Percentiles rank a stretch among this genome's conserved stretches.
phyloP scores from a whole-genome alignment of 2,888 invertebrate genomes.

The Hirtodrosophila histrioides region DNA sequence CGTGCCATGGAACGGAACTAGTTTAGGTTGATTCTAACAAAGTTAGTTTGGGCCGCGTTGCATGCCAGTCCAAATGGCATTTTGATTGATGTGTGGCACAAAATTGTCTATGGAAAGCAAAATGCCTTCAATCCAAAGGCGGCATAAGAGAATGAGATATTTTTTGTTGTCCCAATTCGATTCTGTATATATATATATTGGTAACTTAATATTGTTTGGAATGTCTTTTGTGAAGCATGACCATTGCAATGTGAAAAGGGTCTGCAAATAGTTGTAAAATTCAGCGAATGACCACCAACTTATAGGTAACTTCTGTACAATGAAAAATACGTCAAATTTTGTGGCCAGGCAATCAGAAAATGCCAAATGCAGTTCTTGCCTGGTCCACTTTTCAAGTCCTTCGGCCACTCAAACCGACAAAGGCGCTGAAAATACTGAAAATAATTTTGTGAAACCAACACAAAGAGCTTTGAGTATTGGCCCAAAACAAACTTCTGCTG shows the following conservation, averaged over 20 bases:
- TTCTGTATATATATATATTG: constrained; percentile 1
- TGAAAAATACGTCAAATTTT: constrained; percentile 52
- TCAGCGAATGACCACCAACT: constrained; percentile 2
- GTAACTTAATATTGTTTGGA: constrained; percentile 13
- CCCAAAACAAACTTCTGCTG: constrained; percentile 56
- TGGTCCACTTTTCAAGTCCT: constrained; percentile 41
- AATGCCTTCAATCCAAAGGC: constrained; percentile 46
- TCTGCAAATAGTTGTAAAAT: constrained; percentile 1
- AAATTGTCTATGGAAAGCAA: constrained; percentile 38
- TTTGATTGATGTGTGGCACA: constrained; percentile 75
- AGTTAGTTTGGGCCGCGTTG: constrained; percentile 33
- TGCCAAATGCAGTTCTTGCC: constrained; percentile 55
- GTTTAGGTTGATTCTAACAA: constrained; percentile 18
- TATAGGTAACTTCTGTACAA: not conserved
- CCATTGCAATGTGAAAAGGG: not conserved
- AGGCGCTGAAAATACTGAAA: constrained; percentile 72
- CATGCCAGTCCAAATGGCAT: constrained; percentile 64
- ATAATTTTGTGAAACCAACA: constrained; percentile 26
- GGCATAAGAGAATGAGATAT: constrained; percentile 28
- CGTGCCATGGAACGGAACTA: constrained; percentile 15
- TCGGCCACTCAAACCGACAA: constrained; percentile 62
- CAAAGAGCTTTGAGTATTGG: constrained; percentile 37
- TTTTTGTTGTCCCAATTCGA: not conserved
- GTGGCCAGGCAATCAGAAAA: constrained; percentile 52
- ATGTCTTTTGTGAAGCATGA: too few species aligned